Conservation (phyloP, 2,888 invertebrate genomes). For the Aleiodes leptofemur region DNA sequence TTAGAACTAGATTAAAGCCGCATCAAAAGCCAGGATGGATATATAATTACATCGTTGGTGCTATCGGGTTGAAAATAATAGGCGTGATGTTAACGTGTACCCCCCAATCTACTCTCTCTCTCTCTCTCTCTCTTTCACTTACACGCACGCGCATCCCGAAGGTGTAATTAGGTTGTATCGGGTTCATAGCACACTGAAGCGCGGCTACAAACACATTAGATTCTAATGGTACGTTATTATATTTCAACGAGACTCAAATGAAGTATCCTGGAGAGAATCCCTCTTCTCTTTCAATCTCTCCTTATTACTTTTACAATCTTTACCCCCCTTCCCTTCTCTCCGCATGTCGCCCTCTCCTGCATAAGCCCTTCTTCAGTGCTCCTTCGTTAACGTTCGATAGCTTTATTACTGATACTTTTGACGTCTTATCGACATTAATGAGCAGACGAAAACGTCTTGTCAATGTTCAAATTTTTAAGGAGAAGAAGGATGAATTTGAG, state of each 20-base stretch:
- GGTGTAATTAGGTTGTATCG: constrained; percentile 72
- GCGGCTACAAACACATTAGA: constrained; percentile 66
- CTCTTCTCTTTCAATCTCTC: constrained; percentile 32
- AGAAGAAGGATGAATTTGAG: not conserved
- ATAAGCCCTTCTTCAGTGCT: constrained; percentile 50
- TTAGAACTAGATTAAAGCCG: constrained; percentile 66
- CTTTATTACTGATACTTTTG: constrained; percentile 24
- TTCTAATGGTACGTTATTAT: constrained; percentile 69
- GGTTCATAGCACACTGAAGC: constrained; percentile 63
- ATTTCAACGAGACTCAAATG: constrained; percentile 60
- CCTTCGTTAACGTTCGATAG: constrained; percentile 23
- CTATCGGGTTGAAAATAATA: constrained; percentile 71
- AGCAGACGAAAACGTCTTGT: not conserved
- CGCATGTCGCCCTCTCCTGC: not conserved
- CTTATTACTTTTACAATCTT: constrained; percentile 20
- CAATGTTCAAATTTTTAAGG: no score
- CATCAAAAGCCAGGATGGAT: constrained; percentile 71
- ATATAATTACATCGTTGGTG: constrained; percentile 68
- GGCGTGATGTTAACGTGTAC: constrained; percentile 62
- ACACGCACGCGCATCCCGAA: constrained; percentile 54
- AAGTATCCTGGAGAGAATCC: constrained; percentile 57
- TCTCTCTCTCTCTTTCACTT: not conserved
- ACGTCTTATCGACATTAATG: constrained; percentile 21
- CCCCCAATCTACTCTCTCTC: not conserved
- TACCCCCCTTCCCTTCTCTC: constrained; percentile 53